A percentile compares a stretch with the other conserved stretches of the same genome.
Evolutionary conservation across 2,113 vertebrate genomes (phyloP).

Genomic region (Thalassarche chlororhynchos): DNA sequence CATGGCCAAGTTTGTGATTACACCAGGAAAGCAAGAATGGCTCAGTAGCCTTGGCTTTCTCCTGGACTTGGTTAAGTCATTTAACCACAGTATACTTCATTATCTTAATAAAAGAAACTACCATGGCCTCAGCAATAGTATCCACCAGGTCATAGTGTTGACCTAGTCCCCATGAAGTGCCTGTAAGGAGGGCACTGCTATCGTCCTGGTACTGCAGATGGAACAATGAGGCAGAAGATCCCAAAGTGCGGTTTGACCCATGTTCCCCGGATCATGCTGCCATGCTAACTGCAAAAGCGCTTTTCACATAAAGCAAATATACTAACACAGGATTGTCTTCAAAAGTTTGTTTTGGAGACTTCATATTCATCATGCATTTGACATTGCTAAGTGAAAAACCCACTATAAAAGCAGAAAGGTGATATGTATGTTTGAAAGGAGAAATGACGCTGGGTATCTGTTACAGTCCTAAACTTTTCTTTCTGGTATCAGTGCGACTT

Average conservation of each 20-base stretch:
- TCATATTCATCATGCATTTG: not conserved
- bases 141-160: not conserved
- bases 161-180: not conserved
- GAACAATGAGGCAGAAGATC: not conserved
- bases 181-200: not conserved
- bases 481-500: not conserved
- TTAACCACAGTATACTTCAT: not conserved
- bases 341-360: not conserved
- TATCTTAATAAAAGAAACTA: not conserved
- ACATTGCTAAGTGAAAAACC: not conserved
- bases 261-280: not conserved
- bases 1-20: not conserved
- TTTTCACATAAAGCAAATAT: not conserved
- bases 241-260: not conserved
- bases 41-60: not conserved
- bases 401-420: not conserved
- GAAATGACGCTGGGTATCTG: not conserved
- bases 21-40: not conserved
- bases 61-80: not conserved
- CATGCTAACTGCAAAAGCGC: not conserved
- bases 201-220: not conserved
- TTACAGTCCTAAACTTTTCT: not conserved
- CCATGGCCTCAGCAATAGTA: not conserved
- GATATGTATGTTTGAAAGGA: not conserved
- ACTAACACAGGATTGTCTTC: not conserved